These are phyloP conservation scores for Cataglyphis hispanica DNA, from an alignment of 1,140 invertebrate species.

Conservation along the genomic window DNA sequence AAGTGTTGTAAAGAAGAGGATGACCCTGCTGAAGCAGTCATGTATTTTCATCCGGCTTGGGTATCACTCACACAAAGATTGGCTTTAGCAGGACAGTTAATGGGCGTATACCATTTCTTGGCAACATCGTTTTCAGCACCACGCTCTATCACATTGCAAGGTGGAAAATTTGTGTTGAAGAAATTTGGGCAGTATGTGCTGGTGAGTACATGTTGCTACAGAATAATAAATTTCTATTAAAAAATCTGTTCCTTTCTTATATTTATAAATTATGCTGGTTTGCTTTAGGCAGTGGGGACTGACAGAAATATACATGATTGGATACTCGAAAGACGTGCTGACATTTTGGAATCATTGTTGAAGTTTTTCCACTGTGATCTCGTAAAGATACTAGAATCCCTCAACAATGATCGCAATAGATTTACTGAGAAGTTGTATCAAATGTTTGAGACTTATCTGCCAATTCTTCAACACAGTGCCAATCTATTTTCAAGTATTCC, in stretches of 20 bases:
- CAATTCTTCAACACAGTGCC: conserved; percentile 92
- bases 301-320: conserved; percentile 94
- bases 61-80: conserved; percentile 93
- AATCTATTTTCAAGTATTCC: conserved; percentile 93
- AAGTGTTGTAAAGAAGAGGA: conserved; percentile 92
- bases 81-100: conserved; percentile 93
- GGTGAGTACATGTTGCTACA: conserved; percentile 86
- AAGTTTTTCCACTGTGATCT: conserved; percentile 93
- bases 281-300: conserved; percentile 92
- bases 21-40: conserved; percentile 93
- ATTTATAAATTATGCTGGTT: conserved; percentile 55
- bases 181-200: conserved; percentile 92
- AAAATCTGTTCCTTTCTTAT: conserved; percentile 9
- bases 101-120: conserved; percentile 93
- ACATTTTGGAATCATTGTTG: conserved; percentile 90
- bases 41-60: conserved; percentile 96
- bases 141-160: conserved; percentile 91
- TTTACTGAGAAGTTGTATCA: conserved; percentile 92
- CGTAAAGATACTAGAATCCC: conserved; percentile 88
- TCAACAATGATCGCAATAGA: conserved; percentile 88
- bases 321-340: conserved; percentile 91
- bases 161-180: conserved; percentile 94
- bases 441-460: conserved; percentile 94
- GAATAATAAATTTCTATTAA: neutral
- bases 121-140: conserved; percentile 91